phyloP scores from a whole-genome alignment of 1,140 invertebrate species.

The Apolygus lucorum region DNA sequence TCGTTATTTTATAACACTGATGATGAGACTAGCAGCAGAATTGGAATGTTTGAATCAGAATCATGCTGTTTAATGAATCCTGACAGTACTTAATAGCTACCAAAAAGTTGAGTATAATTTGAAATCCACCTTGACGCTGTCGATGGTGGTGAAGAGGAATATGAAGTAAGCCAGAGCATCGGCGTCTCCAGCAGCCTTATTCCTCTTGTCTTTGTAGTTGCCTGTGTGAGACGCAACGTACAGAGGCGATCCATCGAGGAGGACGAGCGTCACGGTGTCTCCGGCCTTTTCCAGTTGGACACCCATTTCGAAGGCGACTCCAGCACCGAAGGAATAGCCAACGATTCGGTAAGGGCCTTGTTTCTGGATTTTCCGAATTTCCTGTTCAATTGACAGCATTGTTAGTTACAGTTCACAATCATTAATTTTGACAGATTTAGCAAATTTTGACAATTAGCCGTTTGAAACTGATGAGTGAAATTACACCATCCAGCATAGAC shows the following conservation, averaged over 20 bases:
- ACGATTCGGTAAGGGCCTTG: slow-evolving; percentile 75
- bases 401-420: slow-evolving; percentile 2
- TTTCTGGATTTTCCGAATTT: slow-evolving; percentile 67
- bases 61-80: no score
- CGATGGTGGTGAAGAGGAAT: slow-evolving; percentile 67
- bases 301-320: slow-evolving; percentile 89
- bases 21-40: no score
- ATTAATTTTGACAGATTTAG: neutral
- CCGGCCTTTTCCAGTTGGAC: slow-evolving; percentile 62
- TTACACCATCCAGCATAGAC: no score
- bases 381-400: slow-evolving; percentile 36
- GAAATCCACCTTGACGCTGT: slow-evolving; percentile 63
- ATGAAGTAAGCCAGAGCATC: slow-evolving; percentile 72
- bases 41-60: no score
- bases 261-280: slow-evolving; percentile 55
- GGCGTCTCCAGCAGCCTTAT: slow-evolving; percentile 48
- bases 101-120: no score
- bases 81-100: no score
- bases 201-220: slow-evolving; percentile 49
- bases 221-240: slow-evolving; percentile 74
- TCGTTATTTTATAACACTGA: no score
- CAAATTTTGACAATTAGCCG: neutral
- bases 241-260: slow-evolving; percentile 87
- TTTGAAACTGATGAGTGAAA: neutral
- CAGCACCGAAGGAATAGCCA: slow-evolving; percentile 91